These are phyloP conservation scores for Drosophila neonasuta DNA, from an alignment of 2,888 invertebrate genomes.

Conservation along the genomic window DNA sequence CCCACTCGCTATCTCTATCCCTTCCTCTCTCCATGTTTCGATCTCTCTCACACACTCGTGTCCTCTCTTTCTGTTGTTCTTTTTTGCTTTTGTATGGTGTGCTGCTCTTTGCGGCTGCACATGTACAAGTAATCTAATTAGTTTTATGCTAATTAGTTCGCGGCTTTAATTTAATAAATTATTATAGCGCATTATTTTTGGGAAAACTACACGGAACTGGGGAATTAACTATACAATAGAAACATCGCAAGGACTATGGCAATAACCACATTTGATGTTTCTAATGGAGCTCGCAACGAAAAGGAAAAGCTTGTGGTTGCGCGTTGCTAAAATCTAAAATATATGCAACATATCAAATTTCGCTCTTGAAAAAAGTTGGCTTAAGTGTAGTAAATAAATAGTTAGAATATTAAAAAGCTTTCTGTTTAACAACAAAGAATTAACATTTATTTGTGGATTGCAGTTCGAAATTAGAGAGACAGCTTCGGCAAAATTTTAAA, in stretches of 20 bases:
- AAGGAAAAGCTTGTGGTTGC: not conserved
- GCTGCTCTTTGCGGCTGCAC: constrained; percentile 54
- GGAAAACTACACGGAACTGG: constrained; percentile 51
- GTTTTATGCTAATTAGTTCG: constrained; percentile 76
- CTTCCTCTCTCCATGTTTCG: not conserved
- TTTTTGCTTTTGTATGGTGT: constrained; percentile 11
- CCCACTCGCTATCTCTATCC: not conserved
- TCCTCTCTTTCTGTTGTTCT: constrained; percentile 7
- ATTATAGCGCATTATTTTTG: constrained; percentile 68
- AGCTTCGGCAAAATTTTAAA: not conserved
- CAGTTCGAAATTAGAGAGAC: not conserved
- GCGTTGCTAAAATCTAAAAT: not conserved
- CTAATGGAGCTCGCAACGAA: not conserved
- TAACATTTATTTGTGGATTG: constrained; percentile 1
- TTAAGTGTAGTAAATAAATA: not conserved
- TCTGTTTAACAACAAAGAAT: not conserved
- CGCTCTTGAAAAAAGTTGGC: not conserved
- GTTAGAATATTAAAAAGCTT: not conserved
- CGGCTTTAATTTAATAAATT: constrained; percentile 74
- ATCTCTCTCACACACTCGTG: not conserved
- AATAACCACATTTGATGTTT: constrained; percentile 2
- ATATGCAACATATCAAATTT: not conserved
- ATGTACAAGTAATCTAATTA: constrained; percentile 76
- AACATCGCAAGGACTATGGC: constrained; percentile 13
- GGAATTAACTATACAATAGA: constrained; percentile 22